Base-by-base conservation (phyloP, 2,797 vertebrate species). In the Myotis planiceps region DNA sequence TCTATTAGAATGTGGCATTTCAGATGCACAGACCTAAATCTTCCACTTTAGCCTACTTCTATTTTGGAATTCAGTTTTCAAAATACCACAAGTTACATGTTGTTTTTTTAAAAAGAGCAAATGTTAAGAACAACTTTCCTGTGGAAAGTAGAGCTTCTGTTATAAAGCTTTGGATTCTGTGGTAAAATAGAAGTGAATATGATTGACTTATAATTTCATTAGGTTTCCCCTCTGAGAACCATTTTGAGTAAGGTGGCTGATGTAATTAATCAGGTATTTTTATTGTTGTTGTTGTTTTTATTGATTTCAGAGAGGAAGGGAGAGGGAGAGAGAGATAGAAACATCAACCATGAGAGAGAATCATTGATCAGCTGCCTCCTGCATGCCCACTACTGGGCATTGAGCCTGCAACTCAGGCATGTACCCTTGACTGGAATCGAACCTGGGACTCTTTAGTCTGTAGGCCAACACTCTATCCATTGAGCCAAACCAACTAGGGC, bases 121-220 rank as follows among this genome's bases (percentile, higher is more conserved):
- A 49, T 95, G 51, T 94, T 94, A 65, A n/a, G 78, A 83, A 45
- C 29, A 92, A 78, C 88, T 68, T 39, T 60, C 63, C 9, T 74
- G 88, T 96, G 92, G 87, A 87, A 66, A 6, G 0, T 7, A 95
- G 13, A 37, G n/a, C 65, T 89, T 90, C 3, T 21, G 34, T 85
- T 97, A 96, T n/a, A 96, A 82, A 95, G 39, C 60, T 72, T 21
- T 93, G 69, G 91, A 18, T 96, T 97, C 98, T 97, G 85, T 32
- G 45, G 39, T 32, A 96, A 90, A 89, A 88, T 12, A 89, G 39
- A 82, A 98, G 78, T 76, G 89, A 97, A 97, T 72, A 89, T 79
- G 18, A 86, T 82, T 60, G 93, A 95, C n/a, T 92, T 84, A 91
- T 92, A 65, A 66, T 32, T 89, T 80, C 95, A 93, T 94, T 94